A percentile compares a stretch with the other conserved stretches of the same genome.
These are phyloP conservation scores for Corydoras maculifer DNA, from an alignment of 2,113 vertebrate genomes.

Conservation along the genomic window DNA sequence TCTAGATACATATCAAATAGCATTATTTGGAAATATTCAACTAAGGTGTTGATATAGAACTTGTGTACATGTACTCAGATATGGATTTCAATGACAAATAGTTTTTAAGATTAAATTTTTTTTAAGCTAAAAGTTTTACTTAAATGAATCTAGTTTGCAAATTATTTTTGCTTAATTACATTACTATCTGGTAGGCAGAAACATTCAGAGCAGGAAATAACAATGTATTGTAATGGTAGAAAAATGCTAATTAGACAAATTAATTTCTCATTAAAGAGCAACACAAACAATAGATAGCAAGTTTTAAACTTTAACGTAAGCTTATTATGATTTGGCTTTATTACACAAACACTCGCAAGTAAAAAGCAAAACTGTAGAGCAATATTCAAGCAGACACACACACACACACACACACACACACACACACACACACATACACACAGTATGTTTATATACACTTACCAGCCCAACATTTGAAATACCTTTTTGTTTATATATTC, in stretches of 20 bases:
- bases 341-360: constrained; percentile 7
- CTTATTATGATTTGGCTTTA: neutral
- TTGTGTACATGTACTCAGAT: too few species aligned
- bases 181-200: constrained; percentile 39
- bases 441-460: too few species aligned
- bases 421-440: too few species aligned
- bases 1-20: too few species aligned
- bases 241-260: constrained; percentile 42
- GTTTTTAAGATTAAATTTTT: neutral
- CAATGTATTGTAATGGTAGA: constrained; percentile 18
- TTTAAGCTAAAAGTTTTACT: constrained; percentile 19
- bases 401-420: too few species aligned
- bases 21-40: too few species aligned
- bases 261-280: constrained; percentile 35
- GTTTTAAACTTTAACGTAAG: constrained; percentile 32
- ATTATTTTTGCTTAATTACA: constrained; percentile 39
- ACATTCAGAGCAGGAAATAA: constrained; percentile 27
- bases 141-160: constrained; percentile 27
- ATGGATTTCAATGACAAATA: too few species aligned
- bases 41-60: too few species aligned
- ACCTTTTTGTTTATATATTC: too few species aligned
- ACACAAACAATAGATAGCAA: constrained; percentile 27
- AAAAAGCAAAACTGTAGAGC: constrained; percentile 15
- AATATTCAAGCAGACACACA: neutral
- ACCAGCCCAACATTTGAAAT: too few species aligned